phyloP scores from a whole-genome alignment of 2,797 vertebrate genomes.

The Gallirallus australis region DNA sequence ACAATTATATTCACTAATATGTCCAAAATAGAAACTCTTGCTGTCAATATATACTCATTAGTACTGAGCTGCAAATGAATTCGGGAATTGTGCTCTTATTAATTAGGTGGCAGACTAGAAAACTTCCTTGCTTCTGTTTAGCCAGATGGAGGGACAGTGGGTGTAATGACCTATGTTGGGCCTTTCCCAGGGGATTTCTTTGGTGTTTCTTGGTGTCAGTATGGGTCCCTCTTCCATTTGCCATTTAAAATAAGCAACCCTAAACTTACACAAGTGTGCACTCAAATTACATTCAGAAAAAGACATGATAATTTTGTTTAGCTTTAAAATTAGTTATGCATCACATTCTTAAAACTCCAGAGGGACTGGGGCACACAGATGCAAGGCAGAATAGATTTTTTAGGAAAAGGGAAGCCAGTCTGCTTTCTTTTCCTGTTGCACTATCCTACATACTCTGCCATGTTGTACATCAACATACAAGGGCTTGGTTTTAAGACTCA shows the following conservation, averaged over 20 bases:
- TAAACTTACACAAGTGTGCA: conserved; percentile 36
- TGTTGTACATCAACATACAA: neutral
- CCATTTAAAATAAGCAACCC: conserved; percentile 57
- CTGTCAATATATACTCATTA: conserved; percentile 76
- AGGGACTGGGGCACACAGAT: conserved; percentile 5
- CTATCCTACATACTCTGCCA: neutral
- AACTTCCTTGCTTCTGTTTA: conserved; percentile 55
- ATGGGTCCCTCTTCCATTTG: conserved; percentile 41
- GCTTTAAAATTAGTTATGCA: conserved; percentile 54
- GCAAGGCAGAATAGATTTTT: neutral
- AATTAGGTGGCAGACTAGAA: conserved; percentile 73
- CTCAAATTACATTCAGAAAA: conserved; percentile 64
- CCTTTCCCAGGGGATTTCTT: conserved; percentile 62
- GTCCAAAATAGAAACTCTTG: conserved; percentile 76
- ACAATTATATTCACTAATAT: conserved; percentile 77
- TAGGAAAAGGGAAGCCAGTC: neutral
- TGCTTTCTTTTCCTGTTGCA: neutral
- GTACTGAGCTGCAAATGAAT: conserved; percentile 73
- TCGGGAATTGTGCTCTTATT: conserved; percentile 79
- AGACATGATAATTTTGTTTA: conserved; percentile 7
- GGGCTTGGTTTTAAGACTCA: neutral
- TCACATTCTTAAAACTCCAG: conserved; percentile 31
- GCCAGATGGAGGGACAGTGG: conserved; percentile 61
- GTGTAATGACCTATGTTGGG: conserved; percentile 37
- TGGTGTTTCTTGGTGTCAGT: conserved; percentile 29